These are phyloP conservation scores for Stegophylla sp. DNA, from an alignment of 2,888 invertebrate genomes.

Conservation along the genomic window DNA sequence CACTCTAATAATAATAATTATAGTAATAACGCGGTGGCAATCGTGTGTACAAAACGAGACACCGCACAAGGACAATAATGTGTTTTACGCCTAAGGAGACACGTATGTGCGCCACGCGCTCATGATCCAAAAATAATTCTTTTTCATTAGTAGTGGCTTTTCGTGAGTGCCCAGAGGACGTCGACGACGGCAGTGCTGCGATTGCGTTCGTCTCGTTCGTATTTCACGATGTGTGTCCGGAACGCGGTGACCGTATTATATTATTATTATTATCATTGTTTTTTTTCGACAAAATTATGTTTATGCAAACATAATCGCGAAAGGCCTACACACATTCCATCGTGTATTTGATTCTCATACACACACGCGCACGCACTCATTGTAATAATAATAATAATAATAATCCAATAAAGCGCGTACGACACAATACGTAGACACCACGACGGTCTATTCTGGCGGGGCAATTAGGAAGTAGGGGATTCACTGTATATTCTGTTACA, in stretches of 20 bases:
- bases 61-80: background rate
- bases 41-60: background rate
- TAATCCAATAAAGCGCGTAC: slow-evolving; percentile 18
- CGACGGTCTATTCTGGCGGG: background rate
- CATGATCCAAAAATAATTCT: background rate
- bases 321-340: slow-evolving; percentile 1
- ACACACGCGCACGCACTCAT: too few species aligned
- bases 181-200: background rate
- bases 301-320: slow-evolving; percentile 24
- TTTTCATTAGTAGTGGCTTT: background rate
- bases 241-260: slow-evolving; percentile 8
- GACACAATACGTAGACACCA: background rate
- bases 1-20: too few species aligned
- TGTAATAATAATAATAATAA: slow-evolving; percentile 13
- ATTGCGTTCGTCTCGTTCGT: background rate
- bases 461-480: background rate
- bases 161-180: background rate
- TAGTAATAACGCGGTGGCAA: too few species aligned
- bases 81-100: background rate
- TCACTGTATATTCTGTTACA: background rate
- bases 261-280: slow-evolving; percentile 13
- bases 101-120: background rate
- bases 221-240: slow-evolving; percentile 9
- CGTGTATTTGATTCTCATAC: background rate
- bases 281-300: slow-evolving; percentile 15